These are phyloP conservation scores for Entelurus aequoreus DNA, from an alignment of 2,113 vertebrate genomes.

Conservation along the genomic window DNA sequence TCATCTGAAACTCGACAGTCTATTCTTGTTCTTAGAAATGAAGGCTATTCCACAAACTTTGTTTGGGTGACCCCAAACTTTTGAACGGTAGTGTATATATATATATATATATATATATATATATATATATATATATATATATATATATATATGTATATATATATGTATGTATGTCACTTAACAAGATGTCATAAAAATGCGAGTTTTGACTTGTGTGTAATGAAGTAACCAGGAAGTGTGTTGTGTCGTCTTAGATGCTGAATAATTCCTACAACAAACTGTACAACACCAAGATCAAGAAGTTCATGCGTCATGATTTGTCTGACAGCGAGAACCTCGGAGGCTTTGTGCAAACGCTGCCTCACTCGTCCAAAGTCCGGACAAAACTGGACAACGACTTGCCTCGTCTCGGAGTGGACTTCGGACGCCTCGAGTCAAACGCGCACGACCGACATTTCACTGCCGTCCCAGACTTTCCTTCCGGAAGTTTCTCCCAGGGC, in stretches of 20 bases:
- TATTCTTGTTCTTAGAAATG: too few relatives aligned
- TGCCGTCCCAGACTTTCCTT: conserved; percentile 1
- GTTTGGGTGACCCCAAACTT: too few relatives aligned
- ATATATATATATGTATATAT: too few relatives aligned
- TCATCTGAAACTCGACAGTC: too few relatives aligned
- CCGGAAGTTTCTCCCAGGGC: conserved; percentile 16
- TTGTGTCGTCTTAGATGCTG: conserved; percentile 58
- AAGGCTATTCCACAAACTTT: too few relatives aligned
- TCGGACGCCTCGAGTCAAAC: conserved; percentile 49
- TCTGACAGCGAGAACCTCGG: neutral
- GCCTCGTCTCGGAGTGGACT: conserved; percentile 60
- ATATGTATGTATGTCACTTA: too few relatives aligned
- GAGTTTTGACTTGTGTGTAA: neutral
- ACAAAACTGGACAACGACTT: conserved; percentile 24
- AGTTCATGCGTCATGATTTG: conserved; percentile 51
- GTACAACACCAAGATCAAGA: conserved; percentile 70
- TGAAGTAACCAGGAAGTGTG: neutral
- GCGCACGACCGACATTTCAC: conserved; percentile 3
- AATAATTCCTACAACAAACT: conserved; percentile 70
- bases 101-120: too few relatives aligned
- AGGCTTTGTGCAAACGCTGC: neutral
- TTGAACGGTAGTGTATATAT: too few relatives aligned
- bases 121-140: too few relatives aligned
- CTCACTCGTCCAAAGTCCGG: conserved; percentile 21
- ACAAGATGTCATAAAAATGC: too few relatives aligned